Evolutionary conservation across 1,140 invertebrate genomes (phyloP).

Genomic region (Drosophila navojoa): DNA sequence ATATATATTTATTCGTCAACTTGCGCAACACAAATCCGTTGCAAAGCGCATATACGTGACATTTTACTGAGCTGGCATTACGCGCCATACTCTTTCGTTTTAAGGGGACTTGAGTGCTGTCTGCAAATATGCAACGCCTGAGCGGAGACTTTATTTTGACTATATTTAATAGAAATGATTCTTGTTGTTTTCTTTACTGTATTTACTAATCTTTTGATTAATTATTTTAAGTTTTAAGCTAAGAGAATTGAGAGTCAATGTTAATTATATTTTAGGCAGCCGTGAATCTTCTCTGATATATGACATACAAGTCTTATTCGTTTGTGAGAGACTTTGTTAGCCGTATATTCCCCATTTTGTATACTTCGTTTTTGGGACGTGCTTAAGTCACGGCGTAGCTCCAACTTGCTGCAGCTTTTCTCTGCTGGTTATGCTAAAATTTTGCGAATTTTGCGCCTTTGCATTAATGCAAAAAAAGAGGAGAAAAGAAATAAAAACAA

Average conservation of each 20-base stretch:
- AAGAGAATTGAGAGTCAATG: too few relatives aligned
- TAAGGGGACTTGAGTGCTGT: too few relatives aligned
- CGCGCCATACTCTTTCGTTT: not conserved
- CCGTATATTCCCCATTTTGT: not conserved
- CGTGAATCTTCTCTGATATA: too few relatives aligned
- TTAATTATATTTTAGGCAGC: too few relatives aligned
- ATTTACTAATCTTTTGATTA: too few relatives aligned
- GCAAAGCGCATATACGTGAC: slow-evolving; percentile 54
- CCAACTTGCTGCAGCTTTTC: slow-evolving; percentile 30
- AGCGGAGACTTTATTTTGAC: too few relatives aligned
- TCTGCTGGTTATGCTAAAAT: slow-evolving; percentile 46
- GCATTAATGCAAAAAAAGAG: slow-evolving; percentile 43
- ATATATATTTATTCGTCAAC: slow-evolving; percentile 67
- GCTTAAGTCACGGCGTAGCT: slow-evolving; percentile 27
- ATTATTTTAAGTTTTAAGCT: too few relatives aligned
- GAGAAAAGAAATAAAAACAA: slow-evolving; percentile 9
- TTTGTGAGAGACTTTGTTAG: not conserved
- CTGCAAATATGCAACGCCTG: too few relatives aligned
- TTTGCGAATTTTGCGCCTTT: slow-evolving; percentile 28
- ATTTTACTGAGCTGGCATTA: slow-evolving; percentile 29
- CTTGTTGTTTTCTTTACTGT: too few relatives aligned
- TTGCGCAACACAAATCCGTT: slow-evolving; percentile 50
- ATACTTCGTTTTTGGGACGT: slow-evolving; percentile 10
- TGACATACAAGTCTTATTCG: too few relatives aligned
- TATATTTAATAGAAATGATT: too few relatives aligned